Evolutionary conservation across 2,113 vertebrate species (phyloP), one percentile per base, ranked within the genome.

Genomic region (Balaeniceps rex): DNA sequence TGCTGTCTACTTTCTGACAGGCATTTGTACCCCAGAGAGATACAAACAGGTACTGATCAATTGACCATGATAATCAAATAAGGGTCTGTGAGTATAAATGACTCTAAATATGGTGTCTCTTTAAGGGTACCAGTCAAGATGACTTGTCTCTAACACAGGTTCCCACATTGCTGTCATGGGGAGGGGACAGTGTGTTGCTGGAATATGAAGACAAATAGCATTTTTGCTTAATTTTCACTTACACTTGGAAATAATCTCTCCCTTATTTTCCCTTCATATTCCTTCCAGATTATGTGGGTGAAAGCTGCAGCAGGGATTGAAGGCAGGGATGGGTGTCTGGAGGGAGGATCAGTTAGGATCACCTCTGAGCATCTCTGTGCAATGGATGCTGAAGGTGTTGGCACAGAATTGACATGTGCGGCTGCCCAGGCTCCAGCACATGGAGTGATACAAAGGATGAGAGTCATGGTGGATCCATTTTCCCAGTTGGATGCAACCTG

Each of bases 401-500:
- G 97, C 87, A 88, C 66, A 38, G 77, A 94, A 14, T 97, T 98
- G 77, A 97, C 15, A 5, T 98, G 97, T 15, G 91, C 93, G 84
- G 70, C 98, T 96, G 97, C 97, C 9, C 87, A 97, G 19, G 94
- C 94, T 19, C 98, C 97, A 1, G 77, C 66, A 34, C 31, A 79
- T 18, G 97, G 98, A 6, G 87, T 97, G 44, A 96, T 98, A 63
- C 97, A 97, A 95, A 97, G 96, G 88, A 90, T 84, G 0, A 95
- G 97, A 13, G 34, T 97, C 36, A 64, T 31, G 1, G 96, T 98
- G 79, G 98, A 98, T 92, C 98, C 85, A 2, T 98, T 98, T 97
- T 98, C 97, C 72, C 98, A 98, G 82, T 72, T 97, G 85, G 98
- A 98, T 87, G 92, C 98, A 75, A 88, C 97, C 47, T 98, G 98